Conservation (phyloP, 2,113 vertebrate species). For the Pteropus alecto region DNA sequence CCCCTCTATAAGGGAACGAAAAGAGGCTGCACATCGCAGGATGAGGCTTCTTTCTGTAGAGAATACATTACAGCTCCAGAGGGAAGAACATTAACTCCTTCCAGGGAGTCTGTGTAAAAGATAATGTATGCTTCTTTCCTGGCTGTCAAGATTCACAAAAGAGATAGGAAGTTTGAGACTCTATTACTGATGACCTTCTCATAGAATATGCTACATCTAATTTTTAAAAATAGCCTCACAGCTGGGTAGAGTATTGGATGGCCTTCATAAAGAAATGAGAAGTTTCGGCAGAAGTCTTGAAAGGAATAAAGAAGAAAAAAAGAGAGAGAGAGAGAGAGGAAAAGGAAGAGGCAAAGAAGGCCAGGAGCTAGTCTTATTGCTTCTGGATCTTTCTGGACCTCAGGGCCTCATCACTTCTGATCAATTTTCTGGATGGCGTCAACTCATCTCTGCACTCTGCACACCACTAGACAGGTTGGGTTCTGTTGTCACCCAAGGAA, state of each 20-base stretch:
- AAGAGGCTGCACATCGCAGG: background rate
- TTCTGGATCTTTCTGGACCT: background rate
- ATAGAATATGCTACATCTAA: constrained; percentile 62
- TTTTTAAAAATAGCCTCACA: constrained; percentile 74
- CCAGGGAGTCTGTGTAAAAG: constrained; percentile 65
- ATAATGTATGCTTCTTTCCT: constrained; percentile 71
- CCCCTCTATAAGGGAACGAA: background rate
- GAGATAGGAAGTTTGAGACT: constrained; percentile 69
- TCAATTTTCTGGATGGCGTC: background rate
- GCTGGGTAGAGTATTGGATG: constrained; percentile 50
- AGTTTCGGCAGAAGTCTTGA: background rate
- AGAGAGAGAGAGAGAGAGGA: background rate
- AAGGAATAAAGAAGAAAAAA: background rate
- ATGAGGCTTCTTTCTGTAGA: background rate
- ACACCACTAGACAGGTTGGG: accelerated
- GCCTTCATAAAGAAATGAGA: constrained; percentile 17
- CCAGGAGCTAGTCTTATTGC: background rate
- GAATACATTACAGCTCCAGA: background rate
- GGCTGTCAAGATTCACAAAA: constrained; percentile 71
- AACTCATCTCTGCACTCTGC: background rate
- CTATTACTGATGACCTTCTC: constrained; percentile 78
- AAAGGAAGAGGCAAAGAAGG: background rate
- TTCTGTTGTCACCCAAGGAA: background rate
- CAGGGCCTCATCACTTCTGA: background rate
- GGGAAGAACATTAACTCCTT: constrained; percentile 63